These are phyloP conservation scores for Microhierax caerulescens DNA, from an alignment of 2,797 vertebrate genomes.

Conservation along the genomic window DNA sequence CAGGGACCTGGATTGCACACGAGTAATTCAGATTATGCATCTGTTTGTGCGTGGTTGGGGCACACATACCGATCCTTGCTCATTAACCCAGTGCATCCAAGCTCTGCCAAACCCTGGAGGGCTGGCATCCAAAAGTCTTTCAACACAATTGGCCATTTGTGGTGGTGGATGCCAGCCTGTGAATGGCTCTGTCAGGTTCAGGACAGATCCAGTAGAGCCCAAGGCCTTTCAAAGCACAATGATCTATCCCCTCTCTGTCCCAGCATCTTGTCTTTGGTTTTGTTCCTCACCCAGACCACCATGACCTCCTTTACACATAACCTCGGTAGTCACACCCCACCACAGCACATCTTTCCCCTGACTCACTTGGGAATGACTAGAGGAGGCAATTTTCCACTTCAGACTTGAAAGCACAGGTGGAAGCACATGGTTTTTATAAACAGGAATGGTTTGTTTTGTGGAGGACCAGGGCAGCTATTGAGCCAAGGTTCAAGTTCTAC, in stretches of 20 bases:
- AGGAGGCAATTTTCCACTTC: neutral
- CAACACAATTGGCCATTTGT: neutral
- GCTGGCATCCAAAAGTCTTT: neutral
- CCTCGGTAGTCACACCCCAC: neutral
- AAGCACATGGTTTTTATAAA: neutral
- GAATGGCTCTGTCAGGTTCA: neutral
- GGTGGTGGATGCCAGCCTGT: neutral
- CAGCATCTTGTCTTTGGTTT: neutral
- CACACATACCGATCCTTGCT: neutral
- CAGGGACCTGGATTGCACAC: slow-evolving; percentile 24
- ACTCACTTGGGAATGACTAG: neutral
- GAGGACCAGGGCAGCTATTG: neutral
- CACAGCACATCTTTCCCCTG: neutral
- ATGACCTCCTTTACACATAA: neutral
- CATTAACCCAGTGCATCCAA: neutral
- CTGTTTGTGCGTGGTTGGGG: slow-evolving; percentile 8
- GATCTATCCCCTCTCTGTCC: neutral
- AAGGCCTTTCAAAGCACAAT: neutral
- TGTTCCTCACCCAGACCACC: neutral
- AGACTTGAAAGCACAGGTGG: neutral
- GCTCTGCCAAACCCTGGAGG: neutral
- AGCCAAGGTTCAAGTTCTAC: neutral
- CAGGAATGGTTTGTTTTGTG: neutral
- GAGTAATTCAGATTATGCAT: slow-evolving; percentile 13
- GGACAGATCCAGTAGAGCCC: neutral